Conservation (phyloP, 1,140 invertebrate genomes). For the Asobara japonica region DNA sequence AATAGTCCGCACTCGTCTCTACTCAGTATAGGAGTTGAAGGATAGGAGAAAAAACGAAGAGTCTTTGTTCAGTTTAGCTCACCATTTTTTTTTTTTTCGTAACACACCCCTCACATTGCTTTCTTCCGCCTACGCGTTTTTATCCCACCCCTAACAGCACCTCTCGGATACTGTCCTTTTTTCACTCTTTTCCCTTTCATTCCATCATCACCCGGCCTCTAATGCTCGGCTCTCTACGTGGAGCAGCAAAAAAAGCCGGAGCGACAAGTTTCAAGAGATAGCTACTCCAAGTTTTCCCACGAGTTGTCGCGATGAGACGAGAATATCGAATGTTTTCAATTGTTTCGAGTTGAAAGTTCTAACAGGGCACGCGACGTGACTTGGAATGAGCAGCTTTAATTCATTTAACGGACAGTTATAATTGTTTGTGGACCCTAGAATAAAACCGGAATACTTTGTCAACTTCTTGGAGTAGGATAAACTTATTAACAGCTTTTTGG, state of each 20-base stretch:
- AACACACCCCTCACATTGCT: slow-evolving; percentile 5
- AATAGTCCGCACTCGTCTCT: slow-evolving; percentile 35
- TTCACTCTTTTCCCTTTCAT: not conserved
- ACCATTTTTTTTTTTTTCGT: not conserved
- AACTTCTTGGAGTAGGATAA: no score
- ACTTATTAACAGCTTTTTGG: no score
- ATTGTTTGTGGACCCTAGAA: no score
- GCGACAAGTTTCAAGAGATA: slow-evolving; percentile 16
- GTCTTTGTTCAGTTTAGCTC: slow-evolving; percentile 17
- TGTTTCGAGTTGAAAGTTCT: slow-evolving; percentile 5
- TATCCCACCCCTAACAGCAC: slow-evolving; percentile 7
- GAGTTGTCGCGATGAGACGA: slow-evolving; percentile 3
- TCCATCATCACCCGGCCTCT: slow-evolving; percentile 10
- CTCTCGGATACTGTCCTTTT: slow-evolving; percentile 8
- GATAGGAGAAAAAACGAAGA: slow-evolving; percentile 17
- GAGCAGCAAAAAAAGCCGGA: not conserved
- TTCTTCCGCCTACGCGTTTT: slow-evolving; percentile 21
- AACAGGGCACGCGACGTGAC: not conserved
- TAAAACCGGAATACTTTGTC: no score
- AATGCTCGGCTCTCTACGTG: not conserved
- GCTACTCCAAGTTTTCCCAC: slow-evolving; percentile 2
- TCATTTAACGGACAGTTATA: not conserved
- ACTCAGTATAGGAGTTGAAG: slow-evolving; percentile 10
- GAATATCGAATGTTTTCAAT: slow-evolving; percentile 4
- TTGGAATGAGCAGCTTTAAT: not conserved